phyloP scores from a whole-genome alignment of 1,140 invertebrate genomes.

The Diorhabda carinulata region DNA sequence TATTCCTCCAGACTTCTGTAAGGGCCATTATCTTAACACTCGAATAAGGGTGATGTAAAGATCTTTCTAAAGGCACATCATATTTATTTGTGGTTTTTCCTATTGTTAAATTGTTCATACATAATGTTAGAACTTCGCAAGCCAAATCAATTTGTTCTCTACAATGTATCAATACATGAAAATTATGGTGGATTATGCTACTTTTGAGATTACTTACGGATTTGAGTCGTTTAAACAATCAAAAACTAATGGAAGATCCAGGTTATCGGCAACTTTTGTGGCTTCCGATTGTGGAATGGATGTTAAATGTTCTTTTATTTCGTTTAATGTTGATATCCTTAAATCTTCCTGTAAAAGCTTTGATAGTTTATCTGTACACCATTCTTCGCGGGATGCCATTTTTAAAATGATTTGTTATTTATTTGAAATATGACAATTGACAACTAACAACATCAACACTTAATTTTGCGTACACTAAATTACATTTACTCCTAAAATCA shows the following conservation, averaged over 20 bases:
- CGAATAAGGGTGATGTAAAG: constrained; percentile 53
- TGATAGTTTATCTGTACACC: constrained; percentile 47
- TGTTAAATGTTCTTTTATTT: constrained; percentile 47
- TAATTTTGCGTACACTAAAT: too few species aligned
- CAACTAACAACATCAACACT: background rate
- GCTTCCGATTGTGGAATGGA: constrained; percentile 43
- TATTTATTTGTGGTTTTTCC: constrained; percentile 52
- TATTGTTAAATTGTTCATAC: constrained; percentile 53
- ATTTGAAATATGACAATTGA: background rate
- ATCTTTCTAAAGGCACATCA: constrained; percentile 50
- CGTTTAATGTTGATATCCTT: constrained; percentile 46
- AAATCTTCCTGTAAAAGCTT: constrained; percentile 44
- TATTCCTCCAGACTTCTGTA: constrained; percentile 46
- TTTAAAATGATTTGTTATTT: constrained; percentile 16
- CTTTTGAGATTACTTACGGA: constrained; percentile 40
- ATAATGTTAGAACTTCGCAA: constrained; percentile 57
- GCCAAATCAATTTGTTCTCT: constrained; percentile 54
- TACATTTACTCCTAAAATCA: too few species aligned
- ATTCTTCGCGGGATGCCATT: constrained; percentile 43
- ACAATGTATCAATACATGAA: constrained; percentile 28
- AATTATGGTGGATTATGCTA: constrained; percentile 14
- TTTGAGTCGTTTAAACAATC: constrained; percentile 49
- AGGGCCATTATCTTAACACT: constrained; percentile 54
- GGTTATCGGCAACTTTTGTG: constrained; percentile 36
- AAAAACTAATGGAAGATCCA: constrained; percentile 47